A percentile compares a stretch with the other conserved stretches of the same genome.
These are phyloP conservation scores for Onychomys arenicola DNA, from an alignment of 2,797 vertebrate genomes.

Conservation along the genomic window DNA sequence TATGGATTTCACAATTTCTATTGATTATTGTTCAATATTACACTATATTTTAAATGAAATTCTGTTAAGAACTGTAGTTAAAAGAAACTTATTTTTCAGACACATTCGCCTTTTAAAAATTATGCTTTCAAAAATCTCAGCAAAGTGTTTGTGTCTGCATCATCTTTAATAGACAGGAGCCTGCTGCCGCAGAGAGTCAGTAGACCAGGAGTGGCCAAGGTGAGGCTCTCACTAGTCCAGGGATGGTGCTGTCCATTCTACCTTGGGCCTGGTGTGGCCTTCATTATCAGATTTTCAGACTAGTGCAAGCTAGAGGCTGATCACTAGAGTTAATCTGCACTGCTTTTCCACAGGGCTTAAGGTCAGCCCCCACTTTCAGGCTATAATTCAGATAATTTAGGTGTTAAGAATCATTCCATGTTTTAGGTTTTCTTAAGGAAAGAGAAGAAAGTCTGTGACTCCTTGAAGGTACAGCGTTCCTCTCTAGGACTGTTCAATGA, in stretches of 20 bases:
- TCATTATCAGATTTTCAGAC: not conserved
- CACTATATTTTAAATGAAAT: not conserved
- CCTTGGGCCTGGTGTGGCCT: not conserved
- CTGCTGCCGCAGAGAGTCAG: not conserved
- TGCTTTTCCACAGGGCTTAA: not conserved
- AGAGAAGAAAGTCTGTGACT: not conserved
- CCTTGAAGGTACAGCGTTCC: not conserved
- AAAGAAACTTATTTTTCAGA: not conserved
- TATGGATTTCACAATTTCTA: not conserved
- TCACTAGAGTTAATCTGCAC: not conserved
- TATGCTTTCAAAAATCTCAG: not conserved
- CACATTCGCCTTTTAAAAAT: not conserved
- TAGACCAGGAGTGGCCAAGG: not conserved
- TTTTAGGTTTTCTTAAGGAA: not conserved
- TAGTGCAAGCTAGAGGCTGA: not conserved
- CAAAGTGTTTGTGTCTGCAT: not conserved
- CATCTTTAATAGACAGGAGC: not conserved
- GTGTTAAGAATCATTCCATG: not conserved
- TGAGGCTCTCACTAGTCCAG: not conserved
- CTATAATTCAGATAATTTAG: not conserved
- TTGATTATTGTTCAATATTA: conserved; percentile 2
- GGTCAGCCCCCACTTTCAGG: not conserved
- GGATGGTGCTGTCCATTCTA: not conserved
- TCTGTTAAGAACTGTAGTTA: conserved; percentile 24
- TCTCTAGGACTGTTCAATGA: not conserved